Conservation (phyloP, 2,888 invertebrate genomes). For the Oscheius onirici region DNA sequence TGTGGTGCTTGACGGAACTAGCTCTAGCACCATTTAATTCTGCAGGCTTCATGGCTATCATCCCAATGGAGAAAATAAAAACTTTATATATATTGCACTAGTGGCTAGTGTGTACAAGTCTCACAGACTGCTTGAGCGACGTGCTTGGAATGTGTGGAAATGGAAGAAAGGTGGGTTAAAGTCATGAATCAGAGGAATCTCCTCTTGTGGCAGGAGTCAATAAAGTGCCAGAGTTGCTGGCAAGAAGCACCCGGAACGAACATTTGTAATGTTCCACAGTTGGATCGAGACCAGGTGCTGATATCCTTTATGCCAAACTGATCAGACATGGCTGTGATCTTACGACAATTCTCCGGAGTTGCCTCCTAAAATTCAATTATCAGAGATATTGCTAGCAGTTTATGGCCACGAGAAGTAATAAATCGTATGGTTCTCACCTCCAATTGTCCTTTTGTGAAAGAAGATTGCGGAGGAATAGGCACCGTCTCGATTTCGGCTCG, state of each 20-base stretch:
- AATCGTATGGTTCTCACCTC: slow-evolving; percentile 2
- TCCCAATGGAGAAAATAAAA: no score
- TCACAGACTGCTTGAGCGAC: not conserved
- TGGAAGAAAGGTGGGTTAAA: not conserved
- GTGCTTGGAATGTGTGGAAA: not conserved
- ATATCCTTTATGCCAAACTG: slow-evolving; percentile 50
- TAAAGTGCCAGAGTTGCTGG: slow-evolving; percentile 49
- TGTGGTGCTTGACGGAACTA: slow-evolving; percentile 8
- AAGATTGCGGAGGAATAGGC: slow-evolving; percentile 31
- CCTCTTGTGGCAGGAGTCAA: slow-evolving; percentile 49
- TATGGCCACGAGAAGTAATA: not conserved
- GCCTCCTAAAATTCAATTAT: slow-evolving; percentile 35
- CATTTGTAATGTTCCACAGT: slow-evolving; percentile 45
- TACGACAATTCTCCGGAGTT: slow-evolving; percentile 41
- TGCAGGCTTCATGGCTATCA: not conserved
- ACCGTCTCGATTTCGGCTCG: not conserved
- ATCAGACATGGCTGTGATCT: slow-evolving; percentile 38
- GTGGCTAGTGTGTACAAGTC: no score
- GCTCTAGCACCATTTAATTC: slow-evolving; percentile 37
- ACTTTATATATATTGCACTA: no score
- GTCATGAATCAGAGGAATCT: slow-evolving; percentile 39
- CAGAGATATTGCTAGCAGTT: not conserved
- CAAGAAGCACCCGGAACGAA: slow-evolving; percentile 48
- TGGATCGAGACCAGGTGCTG: slow-evolving; percentile 44
- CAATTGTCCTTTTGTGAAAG: slow-evolving; percentile 13